Evolutionary conservation across 2,797 vertebrate genomes (phyloP).

Genomic region (Enteromius trimaculatus): DNA sequence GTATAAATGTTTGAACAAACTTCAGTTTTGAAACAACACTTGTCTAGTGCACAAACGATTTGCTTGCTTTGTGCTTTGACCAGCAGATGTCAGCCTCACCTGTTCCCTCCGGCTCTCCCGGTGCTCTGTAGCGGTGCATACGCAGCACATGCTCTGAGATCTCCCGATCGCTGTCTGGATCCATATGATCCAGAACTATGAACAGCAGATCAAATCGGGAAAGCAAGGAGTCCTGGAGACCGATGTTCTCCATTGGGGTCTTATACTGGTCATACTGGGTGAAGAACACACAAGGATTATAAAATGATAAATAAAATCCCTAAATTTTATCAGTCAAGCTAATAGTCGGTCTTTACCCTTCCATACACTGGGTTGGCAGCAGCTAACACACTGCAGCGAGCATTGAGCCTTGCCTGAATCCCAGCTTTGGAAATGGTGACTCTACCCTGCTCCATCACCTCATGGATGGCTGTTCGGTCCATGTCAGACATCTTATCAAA

Average conservation of each 20-base stretch:
- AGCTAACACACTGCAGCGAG: conserved; percentile 87
- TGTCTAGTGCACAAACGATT: not conserved
- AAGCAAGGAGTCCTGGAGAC: conserved; percentile 69
- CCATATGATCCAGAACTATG: conserved; percentile 67
- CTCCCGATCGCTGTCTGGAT: conserved; percentile 66
- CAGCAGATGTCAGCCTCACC: conserved; percentile 54
- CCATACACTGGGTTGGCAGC: conserved; percentile 89
- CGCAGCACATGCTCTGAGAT: conserved; percentile 70
- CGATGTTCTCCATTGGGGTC: conserved; percentile 66
- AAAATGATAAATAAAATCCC: too few species aligned
- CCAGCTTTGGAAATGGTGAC: conserved; percentile 90
- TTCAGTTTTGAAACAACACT: too few species aligned
- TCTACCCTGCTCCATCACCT: conserved; percentile 90
- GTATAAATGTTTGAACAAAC: not conserved
- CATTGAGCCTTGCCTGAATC: conserved; percentile 88
- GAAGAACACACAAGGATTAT: not conserved
- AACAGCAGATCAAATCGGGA: conserved; percentile 72
- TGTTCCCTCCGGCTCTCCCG: conserved; percentile 65
- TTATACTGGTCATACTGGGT: conserved; percentile 67
- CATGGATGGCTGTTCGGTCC: conserved; percentile 89
- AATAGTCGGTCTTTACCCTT: conserved; percentile 73
- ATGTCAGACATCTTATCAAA: conserved; percentile 92
- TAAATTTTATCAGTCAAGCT: not conserved
- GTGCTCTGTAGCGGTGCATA: conserved; percentile 65
- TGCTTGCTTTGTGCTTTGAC: not conserved